phyloP scores from a whole-genome alignment of 2,888 invertebrate genomes.

The Syrphus vitripennis region DNA sequence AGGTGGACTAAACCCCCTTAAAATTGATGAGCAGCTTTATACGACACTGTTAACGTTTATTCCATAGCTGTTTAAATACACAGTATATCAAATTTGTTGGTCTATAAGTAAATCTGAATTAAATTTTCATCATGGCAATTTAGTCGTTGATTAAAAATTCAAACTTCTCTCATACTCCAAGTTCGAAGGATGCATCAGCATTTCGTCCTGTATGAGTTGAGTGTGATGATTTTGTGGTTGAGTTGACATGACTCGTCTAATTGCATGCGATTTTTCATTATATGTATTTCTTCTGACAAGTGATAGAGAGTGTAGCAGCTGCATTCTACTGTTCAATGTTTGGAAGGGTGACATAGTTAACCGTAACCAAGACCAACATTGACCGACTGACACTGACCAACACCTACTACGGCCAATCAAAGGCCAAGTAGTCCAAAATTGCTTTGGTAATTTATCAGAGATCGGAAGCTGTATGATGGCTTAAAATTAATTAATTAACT shows the following conservation, averaged over 20 bases:
- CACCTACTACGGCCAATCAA: conserved; percentile 9
- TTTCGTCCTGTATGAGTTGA: background rate
- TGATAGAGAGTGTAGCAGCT: background rate
- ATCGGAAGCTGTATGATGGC: conserved; percentile 50
- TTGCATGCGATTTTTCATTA: conserved; percentile 62
- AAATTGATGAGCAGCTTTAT: background rate
- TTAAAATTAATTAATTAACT: conserved; percentile 67
- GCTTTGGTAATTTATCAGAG: conserved; percentile 63
- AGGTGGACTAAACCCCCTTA: too few species aligned
- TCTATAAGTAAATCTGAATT: conserved; percentile 51
- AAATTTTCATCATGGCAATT: conserved; percentile 47
- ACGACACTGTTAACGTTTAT: background rate
- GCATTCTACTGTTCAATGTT: background rate
- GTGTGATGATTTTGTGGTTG: conserved; percentile 56
- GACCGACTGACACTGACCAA: background rate
- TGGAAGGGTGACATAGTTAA: background rate
- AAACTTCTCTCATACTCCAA: background rate
- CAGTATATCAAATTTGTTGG: conserved; percentile 4
- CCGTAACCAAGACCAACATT: background rate
- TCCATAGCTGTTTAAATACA: background rate
- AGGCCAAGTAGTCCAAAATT: conserved; percentile 52
- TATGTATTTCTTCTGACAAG: background rate
- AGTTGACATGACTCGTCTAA: conserved; percentile 46
- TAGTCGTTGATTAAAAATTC: conserved; percentile 63
- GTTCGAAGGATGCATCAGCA: background rate